Percentiles rank a stretch among this genome's conserved stretches.
Evolutionary conservation across 2,888 invertebrate species (phyloP).

Genomic region (Leptinotarsa peninsularis): DNA sequence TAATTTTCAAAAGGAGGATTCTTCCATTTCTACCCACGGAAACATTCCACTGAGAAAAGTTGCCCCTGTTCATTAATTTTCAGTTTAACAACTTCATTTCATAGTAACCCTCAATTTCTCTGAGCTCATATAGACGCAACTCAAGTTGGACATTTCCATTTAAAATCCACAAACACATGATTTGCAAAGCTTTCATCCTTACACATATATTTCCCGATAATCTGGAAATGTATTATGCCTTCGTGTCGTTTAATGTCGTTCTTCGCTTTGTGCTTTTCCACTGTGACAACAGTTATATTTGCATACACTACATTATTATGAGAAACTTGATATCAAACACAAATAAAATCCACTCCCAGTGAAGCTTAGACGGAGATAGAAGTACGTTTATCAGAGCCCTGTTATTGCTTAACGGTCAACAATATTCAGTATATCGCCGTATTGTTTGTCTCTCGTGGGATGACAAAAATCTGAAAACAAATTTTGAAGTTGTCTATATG

Average conservation of each 20-base stretch:
- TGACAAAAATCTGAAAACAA: background rate
- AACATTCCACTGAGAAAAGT: no score
- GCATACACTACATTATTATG: slow-evolving; percentile 52
- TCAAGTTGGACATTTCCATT: slow-evolving; percentile 43
- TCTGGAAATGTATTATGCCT: slow-evolving; percentile 49
- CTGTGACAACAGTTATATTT: slow-evolving; percentile 49
- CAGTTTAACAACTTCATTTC: background rate
- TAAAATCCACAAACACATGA: slow-evolving; percentile 42
- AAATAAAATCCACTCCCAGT: slow-evolving; percentile 31
- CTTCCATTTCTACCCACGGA: no score
- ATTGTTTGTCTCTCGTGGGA: background rate
- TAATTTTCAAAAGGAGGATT: no score
- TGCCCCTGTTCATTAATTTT: background rate
- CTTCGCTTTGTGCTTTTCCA: slow-evolving; percentile 51
- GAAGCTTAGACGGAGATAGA: slow-evolving; percentile 17
- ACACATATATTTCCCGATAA: slow-evolving; percentile 44
- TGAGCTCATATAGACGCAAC: slow-evolving; percentile 19
- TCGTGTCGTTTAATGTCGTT: slow-evolving; percentile 52
- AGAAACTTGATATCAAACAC: slow-evolving; percentile 43
- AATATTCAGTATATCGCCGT: background rate
- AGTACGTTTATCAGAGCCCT: background rate
- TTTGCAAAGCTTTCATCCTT: slow-evolving; percentile 45
- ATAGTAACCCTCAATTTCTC: background rate
- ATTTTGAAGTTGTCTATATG: no score
- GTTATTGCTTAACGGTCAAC: background rate